Base-by-base conservation (phyloP, 2,113 vertebrate genomes). In the Thamnaconus septentrionalis region DNA sequence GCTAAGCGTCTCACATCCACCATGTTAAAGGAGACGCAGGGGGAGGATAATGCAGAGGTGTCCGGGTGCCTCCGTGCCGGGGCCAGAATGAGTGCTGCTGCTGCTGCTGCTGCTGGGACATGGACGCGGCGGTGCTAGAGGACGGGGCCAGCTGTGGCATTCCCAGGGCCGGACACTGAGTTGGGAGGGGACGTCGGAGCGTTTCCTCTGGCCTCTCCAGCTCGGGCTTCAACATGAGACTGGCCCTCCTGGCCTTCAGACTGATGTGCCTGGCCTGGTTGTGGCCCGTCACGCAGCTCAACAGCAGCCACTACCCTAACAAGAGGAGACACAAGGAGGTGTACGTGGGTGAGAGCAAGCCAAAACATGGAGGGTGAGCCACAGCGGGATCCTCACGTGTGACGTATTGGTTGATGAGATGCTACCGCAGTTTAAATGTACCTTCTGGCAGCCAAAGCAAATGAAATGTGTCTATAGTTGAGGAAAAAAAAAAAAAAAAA, bases 301-400 rank as follows among this genome's bases (percentile, higher is more conserved):
- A 80, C 73, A 83, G 90, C 80, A 89, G 73, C 81, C 78, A 86
- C 47, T 83, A 80, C 31, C 79, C 80, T 0, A 83, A 67, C 82
- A 89, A 85, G 68, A 88, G 82, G 68, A 90, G 83, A 64, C 80
- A 90, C 76, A 91, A 91, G 85, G 91, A 91, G n/a, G 48, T 73
- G 55, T 76, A 86, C 12, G 54, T 79, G 0, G 84, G 71, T 1
- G 90, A 88, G 74, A 87, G 78, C 46, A 78, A 82, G 11, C 72
- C 78, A 53, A 91, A 90, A 70, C 82, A 86, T 3, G 84, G 85
- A 79, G 86, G 91, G 91, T 92, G 72, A 91, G 91, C 9, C 18
- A 31, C 18, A 31, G 18, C 18, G 3, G 11, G 3, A 4, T 53
- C 55, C 55, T 62, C 7, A 45, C 31, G 0, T 45, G 6, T 44